Percentiles rank a stretch among this genome's conserved stretches.
Conservation (phyloP, 2,113 vertebrate genomes). For the Saguinus midas region DNA sequence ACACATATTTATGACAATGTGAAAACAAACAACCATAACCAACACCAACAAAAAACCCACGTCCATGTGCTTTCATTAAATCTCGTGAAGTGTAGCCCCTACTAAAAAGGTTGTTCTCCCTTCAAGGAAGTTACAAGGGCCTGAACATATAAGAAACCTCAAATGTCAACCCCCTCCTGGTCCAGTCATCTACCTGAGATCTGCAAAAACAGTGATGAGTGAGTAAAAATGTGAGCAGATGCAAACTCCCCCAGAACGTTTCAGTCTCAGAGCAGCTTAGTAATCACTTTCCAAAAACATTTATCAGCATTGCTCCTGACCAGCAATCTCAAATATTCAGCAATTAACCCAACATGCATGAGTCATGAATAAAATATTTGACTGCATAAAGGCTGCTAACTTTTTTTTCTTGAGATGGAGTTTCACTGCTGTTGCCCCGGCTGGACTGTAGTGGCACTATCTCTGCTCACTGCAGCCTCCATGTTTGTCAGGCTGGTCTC, state of each 20-base stretch:
- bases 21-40: neutral
- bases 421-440: no score
- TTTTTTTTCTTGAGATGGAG: neutral
- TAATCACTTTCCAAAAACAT: slow-evolving; percentile 46
- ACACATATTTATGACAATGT: neutral
- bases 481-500: no score
- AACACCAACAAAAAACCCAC: neutral
- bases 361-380: slow-evolving; percentile 46
- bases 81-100: neutral
- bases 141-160: neutral
- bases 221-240: neutral
- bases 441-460: no score
- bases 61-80: neutral
- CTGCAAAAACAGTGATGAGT: neutral
- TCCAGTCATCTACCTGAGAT: neutral
- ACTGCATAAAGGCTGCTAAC: neutral
- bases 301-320: slow-evolving; percentile 32
- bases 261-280: slow-evolving; percentile 14
- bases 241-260: neutral
- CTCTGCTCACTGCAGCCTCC: no score
- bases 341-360: neutral
- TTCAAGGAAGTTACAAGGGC: neutral
- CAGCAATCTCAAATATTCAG: slow-evolving; percentile 33
- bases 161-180: neutral
- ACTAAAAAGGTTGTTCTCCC: neutral